Conservation (phyloP, 35 echinoderm and acorn worm genomes). For the Hemicentrotus pulcherrimus region DNA sequence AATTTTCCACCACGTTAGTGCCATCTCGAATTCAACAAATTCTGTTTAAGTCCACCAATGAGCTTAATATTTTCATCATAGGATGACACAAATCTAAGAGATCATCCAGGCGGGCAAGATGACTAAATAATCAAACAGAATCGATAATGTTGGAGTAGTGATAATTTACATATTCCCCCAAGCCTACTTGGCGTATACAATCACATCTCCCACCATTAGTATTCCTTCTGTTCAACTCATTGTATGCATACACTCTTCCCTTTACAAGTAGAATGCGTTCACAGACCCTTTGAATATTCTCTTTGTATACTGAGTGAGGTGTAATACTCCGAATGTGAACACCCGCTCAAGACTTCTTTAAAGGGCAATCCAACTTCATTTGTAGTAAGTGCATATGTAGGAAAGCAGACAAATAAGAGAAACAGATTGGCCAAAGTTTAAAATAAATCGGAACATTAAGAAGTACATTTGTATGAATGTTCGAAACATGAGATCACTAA, state of each 20-base stretch:
- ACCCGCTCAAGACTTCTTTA: not conserved
- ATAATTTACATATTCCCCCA: slow-evolving; percentile 27
- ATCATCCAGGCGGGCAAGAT: not conserved
- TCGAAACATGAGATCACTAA: no score
- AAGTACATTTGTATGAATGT: no score
- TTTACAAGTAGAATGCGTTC: not conserved
- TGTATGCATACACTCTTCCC: not conserved
- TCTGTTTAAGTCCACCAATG: not conserved
- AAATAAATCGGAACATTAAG: no score
- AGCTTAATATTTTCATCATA: not conserved
- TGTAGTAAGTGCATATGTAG: no score
- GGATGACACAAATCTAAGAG: not conserved
- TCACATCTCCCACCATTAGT: slow-evolving; percentile 24
- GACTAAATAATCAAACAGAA: not conserved
- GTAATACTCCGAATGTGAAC: not conserved
- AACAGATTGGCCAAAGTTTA: no score
- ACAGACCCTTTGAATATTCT: not conserved
- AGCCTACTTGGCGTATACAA: not conserved
- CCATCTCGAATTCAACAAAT: not conserved
- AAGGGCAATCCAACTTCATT: no score
- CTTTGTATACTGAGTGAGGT: not conserved
- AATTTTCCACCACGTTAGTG: not conserved
- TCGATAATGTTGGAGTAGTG: not conserved
- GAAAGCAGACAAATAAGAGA: no score
- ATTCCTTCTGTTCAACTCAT: not conserved